Evolutionary conservation across 2,113 vertebrate species (phyloP).

Genomic region (Entelurus aequoreus): DNA sequence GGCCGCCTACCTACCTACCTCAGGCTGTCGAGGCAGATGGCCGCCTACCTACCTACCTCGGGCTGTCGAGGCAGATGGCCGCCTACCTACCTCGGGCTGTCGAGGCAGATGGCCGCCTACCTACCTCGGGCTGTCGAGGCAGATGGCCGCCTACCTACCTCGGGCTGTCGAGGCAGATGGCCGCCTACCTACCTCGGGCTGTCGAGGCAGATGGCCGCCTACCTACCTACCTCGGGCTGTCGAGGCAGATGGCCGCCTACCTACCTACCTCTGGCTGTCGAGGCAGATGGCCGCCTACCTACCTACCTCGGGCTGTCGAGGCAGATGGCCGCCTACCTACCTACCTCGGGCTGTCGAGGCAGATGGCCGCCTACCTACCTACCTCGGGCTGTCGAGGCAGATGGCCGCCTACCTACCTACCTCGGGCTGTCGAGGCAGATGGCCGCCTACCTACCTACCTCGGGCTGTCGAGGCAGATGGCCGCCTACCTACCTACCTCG

Average conservation of each 20-base stretch:
- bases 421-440: background rate
- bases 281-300: slow-evolving; percentile 3
- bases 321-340: slow-evolving; percentile 3
- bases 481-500: background rate
- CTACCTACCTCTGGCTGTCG: background rate
- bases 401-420: slow-evolving; percentile 1
- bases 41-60: background rate
- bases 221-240: background rate
- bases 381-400: background rate
- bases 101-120: too few relatives aligned
- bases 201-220: slow-evolving; percentile 1
- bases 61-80: slow-evolving; percentile 3
- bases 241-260: slow-evolving; percentile 1
- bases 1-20: background rate
- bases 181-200: background rate
- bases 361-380: slow-evolving; percentile 1
- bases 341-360: background rate
- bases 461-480: slow-evolving; percentile 1
- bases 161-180: too few relatives aligned
- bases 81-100: too few relatives aligned
- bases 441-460: background rate
- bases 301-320: background rate
- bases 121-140: background rate
- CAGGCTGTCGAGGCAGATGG: slow-evolving; percentile 1
- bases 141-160: slow-evolving; percentile 1